Base-by-base conservation (phyloP, 2,113 vertebrate species). In the Rhadina sibilatrix region DNA sequence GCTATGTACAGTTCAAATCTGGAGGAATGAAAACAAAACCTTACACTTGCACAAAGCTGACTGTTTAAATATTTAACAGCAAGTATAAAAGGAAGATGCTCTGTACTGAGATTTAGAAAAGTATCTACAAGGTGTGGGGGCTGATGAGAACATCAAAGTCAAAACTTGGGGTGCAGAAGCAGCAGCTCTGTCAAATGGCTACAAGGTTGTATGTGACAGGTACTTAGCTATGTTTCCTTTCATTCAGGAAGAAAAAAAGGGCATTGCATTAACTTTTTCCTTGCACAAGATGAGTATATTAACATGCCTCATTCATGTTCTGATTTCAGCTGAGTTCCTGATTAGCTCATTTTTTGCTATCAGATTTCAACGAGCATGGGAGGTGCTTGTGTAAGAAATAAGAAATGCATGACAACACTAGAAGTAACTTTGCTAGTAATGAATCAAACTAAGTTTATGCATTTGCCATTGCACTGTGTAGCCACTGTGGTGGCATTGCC, bases 11-110 rank as follows among this genome's bases (percentile, higher is more conserved):
- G 64, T 76, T 95, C 74, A 92, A 96, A 96, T 75, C 46, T 79
- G 90, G 28, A 96, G 35, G 95, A 89, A 89, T n/a, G 9, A 89
- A 97, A 94, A 93, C 1, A 1, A 95, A 97, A 90, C 11, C 37
- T 90, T 91, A 93, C 66, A 92, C 47, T 66, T 68, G 30, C 53
- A 79, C 14, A 12, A 77, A 31, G 17, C 31, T 82, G 52, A 25
- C 30, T 66, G 69, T 88, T 89, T 87, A 79, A 60, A 53, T 49
- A 92, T 75, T 72, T 35, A 52, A 74, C 31, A 75, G 57, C 59
- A 86, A 90, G 69, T 66, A 72, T 82, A 90, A 93, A 83, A 57
- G 27, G 52, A 66, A 61, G 28, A 35, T 70, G 30, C 24, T 85
- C 37, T 79, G 27, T n/a, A 71, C 40, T 18, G 40, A 83, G 52